phyloP scores from a whole-genome alignment of 2,113 vertebrate species.

The Pelusios castaneus region DNA sequence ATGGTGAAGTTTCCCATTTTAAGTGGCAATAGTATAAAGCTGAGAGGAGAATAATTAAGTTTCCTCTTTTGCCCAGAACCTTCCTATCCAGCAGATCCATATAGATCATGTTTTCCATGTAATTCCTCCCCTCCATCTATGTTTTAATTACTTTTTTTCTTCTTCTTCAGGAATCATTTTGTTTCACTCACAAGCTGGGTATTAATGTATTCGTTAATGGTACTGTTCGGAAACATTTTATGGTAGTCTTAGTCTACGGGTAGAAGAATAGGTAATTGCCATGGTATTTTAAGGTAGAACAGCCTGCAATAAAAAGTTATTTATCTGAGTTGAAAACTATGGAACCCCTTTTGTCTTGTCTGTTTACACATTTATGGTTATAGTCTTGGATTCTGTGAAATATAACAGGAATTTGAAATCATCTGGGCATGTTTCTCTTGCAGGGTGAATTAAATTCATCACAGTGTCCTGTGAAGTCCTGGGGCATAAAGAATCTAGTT shows the following conservation, averaged over 20 bases:
- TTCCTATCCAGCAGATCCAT: not conserved
- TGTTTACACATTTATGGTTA: accelerated
- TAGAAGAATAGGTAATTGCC: constrained; percentile 40
- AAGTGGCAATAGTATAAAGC: not conserved
- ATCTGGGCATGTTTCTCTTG: constrained; percentile 11
- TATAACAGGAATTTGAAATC: not conserved
- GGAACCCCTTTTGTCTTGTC: not conserved
- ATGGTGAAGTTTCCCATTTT: not conserved
- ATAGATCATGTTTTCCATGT: not conserved
- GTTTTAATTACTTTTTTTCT: not conserved
- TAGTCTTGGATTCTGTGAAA: accelerated
- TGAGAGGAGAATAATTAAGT: constrained; percentile 13
- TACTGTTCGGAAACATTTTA: not conserved
- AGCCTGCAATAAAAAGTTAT: not conserved
- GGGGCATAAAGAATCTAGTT: constrained; percentile 4
- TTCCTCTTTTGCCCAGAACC: constrained; percentile 21
- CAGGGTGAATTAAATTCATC: not conserved
- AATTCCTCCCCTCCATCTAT: not conserved
- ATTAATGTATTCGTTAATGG: not conserved
- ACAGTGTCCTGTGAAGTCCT: constrained; percentile 28
- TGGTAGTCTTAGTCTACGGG: not conserved
- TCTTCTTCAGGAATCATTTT: constrained; percentile 8
- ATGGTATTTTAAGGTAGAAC: not conserved
- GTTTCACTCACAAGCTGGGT: constrained; percentile 8
- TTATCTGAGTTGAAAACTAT: not conserved